Evolutionary conservation across 1,140 invertebrate species (phyloP), one percentile per base, ranked within the genome.

Genomic region (Coptotermes formosanus): DNA sequence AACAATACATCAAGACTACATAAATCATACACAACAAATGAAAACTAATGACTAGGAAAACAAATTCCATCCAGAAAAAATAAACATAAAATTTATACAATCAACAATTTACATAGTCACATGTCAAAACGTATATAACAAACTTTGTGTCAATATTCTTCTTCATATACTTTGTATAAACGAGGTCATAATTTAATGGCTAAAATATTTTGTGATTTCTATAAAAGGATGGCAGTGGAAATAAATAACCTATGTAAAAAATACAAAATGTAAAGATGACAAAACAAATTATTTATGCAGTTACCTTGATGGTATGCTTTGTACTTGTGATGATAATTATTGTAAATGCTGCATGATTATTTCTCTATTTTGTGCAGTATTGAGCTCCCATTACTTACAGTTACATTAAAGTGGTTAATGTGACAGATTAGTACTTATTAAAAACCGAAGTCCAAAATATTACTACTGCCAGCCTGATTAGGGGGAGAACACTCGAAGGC

Each of bases 401-500:
- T 55, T 55, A 55, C 52, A 55, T 55, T 55, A 55, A 55, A 55
- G 16, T 55, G 52, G 52, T 55, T 55, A 55, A 55, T 21, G 52
- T 55, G 52, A 21, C 52, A 55, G 12, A 55, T 21, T 21, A 55
- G 19, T 55, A 55, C 52, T 55, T 1, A 55, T 21, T 55, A 55
- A 16, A 55, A 55, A 55, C 52, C 52, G 11, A 55, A 55, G 52
- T 55, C 19, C 52, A 55, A 55, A 55, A 12, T 55, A 55, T 55
- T 55, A 55, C 52, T 55, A 55, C 19, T 55, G 52, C 16, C 52
- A 55, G 52, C 21, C 19, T 21, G 8, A 75, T 90, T 88, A 95
- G 85, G 95, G 95, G 82, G 95, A 95, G 90, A 97, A 96, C n/a
- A 96, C 95, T 88, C 96, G 93, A 87, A 98, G 91, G 88, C 96